Conservation (phyloP, 2,797 vertebrate genomes). For the Alosa sapidissima region DNA sequence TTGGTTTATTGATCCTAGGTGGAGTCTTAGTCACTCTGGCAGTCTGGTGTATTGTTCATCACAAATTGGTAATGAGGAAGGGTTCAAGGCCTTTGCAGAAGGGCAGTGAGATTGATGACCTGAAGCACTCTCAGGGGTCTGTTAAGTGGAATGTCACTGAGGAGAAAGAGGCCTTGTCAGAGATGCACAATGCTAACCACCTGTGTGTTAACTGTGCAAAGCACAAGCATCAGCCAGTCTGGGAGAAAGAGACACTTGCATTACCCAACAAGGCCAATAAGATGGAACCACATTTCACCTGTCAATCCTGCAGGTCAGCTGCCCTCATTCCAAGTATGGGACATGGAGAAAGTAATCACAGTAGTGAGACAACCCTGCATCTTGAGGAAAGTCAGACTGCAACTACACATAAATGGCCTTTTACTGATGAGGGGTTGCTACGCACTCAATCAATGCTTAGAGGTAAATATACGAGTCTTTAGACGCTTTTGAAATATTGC, state of each 20-base stretch:
- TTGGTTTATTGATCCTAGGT: slow-evolving; percentile 55
- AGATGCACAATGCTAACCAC: slow-evolving; percentile 58
- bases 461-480: slow-evolving; percentile 22
- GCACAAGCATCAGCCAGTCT: slow-evolving; percentile 45
- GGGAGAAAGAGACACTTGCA: slow-evolving; percentile 51
- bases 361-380: slow-evolving; percentile 35
- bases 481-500: too few species aligned
- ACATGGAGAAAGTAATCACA: background rate
- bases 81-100: slow-evolving; percentile 36
- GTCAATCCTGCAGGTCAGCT: slow-evolving; percentile 59
- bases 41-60: slow-evolving; percentile 68
- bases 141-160: slow-evolving; percentile 61
- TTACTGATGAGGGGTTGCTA: background rate
- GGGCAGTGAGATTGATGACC: background rate
- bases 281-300: slow-evolving; percentile 55
- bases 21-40: slow-evolving; percentile 73
- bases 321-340: slow-evolving; percentile 40
- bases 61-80: slow-evolving; percentile 61
- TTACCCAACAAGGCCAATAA: slow-evolving; percentile 29
- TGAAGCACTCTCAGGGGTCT: slow-evolving; percentile 39
- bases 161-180: slow-evolving; percentile 60
- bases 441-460: slow-evolving; percentile 32
- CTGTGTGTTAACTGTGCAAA: slow-evolving; percentile 29
- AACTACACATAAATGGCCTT: slow-evolving; percentile 30
- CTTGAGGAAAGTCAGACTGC: slow-evolving; percentile 32